Percentiles rank a stretch among this genome's conserved stretches.
These are phyloP conservation scores for Drosophila antonietae DNA, from an alignment of 2,888 invertebrate genomes.

Conservation along the genomic window DNA sequence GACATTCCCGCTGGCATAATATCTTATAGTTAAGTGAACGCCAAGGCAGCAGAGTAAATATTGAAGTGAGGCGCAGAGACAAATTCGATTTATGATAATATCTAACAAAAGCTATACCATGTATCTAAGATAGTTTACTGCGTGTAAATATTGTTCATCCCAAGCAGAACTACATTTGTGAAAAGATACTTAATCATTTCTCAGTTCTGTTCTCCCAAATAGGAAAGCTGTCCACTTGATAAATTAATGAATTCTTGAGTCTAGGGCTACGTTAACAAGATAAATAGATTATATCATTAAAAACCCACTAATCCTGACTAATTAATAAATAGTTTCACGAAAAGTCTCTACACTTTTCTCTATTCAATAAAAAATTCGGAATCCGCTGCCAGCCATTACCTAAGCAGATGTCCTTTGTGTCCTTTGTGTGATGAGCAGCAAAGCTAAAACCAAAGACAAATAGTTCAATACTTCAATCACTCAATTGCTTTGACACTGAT, in stretches of 20 bases:
- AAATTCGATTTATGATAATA: slow-evolving; percentile 1
- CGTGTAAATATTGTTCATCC: background rate
- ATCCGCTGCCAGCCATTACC: background rate
- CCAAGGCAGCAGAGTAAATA: slow-evolving; percentile 16
- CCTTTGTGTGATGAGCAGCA: background rate
- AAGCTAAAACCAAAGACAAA: background rate
- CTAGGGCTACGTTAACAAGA: slow-evolving; percentile 24
- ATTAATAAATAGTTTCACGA: slow-evolving; percentile 5
- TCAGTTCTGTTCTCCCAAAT: too few relatives aligned
- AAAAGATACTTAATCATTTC: slow-evolving; percentile 1
- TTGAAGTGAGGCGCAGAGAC: slow-evolving; percentile 5
- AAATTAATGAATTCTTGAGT: slow-evolving; percentile 47
- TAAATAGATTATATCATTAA: slow-evolving; percentile 10
- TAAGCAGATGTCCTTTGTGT: slow-evolving; percentile 3
- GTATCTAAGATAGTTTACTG: too few relatives aligned
- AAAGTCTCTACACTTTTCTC: background rate
- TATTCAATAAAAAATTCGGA: background rate
- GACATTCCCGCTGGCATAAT: slow-evolving; percentile 9
- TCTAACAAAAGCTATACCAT: background rate
- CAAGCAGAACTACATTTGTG: background rate
- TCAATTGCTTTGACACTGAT: slow-evolving; percentile 15
- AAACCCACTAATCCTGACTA: background rate
- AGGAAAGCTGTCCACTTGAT: slow-evolving; percentile 21
- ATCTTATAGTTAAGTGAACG: slow-evolving; percentile 23
- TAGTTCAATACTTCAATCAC: slow-evolving; percentile 3